A percentile compares a stretch with the other conserved stretches of the same genome.
Evolutionary conservation across 2,888 invertebrate genomes (phyloP).

Genomic region (Girardia tigrina): DNA sequence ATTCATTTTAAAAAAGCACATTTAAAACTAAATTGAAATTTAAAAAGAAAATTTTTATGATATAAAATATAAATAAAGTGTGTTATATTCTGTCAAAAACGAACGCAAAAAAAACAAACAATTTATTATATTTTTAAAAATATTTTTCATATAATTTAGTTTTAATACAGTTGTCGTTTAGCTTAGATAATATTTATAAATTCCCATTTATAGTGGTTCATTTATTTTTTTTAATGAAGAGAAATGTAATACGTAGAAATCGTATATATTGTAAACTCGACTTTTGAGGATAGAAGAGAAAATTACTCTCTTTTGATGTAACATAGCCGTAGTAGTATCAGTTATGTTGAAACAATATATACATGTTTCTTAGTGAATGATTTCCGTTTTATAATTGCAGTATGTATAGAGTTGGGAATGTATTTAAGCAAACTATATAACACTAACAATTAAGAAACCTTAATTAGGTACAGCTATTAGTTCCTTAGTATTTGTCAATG

Average conservation of each 20-base stretch:
- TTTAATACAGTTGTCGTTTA: too few relatives aligned
- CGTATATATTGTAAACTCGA: conserved; percentile 19
- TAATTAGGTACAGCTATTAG: conserved; percentile 6
- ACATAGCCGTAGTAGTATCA: conserved; percentile 23
- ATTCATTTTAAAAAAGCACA: too few relatives aligned
- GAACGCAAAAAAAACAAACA: too few relatives aligned
- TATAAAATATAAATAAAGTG: too few relatives aligned
- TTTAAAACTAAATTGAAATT: too few relatives aligned
- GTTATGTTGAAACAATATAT: conserved; percentile 9
- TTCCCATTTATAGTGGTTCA: neutral
- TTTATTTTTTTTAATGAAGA: conserved; percentile 15
- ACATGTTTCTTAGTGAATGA: conserved; percentile 18
- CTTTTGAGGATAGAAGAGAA: conserved; percentile 15
- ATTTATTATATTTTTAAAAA: too few relatives aligned
- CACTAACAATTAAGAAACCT: conserved; percentile 3
- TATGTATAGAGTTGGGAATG: conserved; percentile 15
- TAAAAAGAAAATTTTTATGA: too few relatives aligned
- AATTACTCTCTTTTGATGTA: conserved; percentile 10
- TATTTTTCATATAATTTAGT: too few relatives aligned
- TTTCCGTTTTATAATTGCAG: conserved; percentile 20
- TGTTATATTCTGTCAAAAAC: too few relatives aligned
- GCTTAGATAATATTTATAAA: too few relatives aligned
- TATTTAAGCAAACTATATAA: conserved; percentile 19
- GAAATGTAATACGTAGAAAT: conserved; percentile 23
- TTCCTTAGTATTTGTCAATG: neutral